Base-by-base conservation (phyloP, 2,797 vertebrate genomes). In the Artibeus lituratus region DNA sequence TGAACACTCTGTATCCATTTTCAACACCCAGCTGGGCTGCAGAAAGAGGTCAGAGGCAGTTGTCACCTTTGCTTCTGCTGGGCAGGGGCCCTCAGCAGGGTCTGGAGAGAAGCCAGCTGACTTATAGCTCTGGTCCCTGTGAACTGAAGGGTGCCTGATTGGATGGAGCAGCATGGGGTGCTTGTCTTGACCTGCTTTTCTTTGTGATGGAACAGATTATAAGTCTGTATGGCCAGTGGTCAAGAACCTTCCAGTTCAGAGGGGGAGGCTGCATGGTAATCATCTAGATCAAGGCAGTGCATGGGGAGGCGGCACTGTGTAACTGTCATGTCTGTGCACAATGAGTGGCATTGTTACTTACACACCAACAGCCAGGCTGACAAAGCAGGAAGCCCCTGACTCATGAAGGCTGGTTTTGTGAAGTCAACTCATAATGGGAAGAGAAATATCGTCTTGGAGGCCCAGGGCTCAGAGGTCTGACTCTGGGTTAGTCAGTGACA, bases 231-330 rank as follows among this genome's bases (percentile, higher is more conserved):
- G 53, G 19, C 8, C 18, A 18, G 29, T 3, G 19, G 42, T 67
- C 76, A 51, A 37, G 49, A 32, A 35, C 37, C 22, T 87, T 51
- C 7, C 26, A 35, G 0, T 47, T 77, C 55, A 37, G 74, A 59
- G 35, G 26, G 22, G n/a, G n/a, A 39, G 35, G 35, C 16, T 21
- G 57, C 37, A 39, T 69, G 0, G 0, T 22, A 10, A n/a, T 39
- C 44, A 37, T 5, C 0, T 0, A 11, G n/a, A 47, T 22, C 0
- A 1, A 35, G 14, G 32, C 10, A 2, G n/a, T 14, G 37, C 0
- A 1, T 67, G 39, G 49, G 32, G 39, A 0, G 6, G 42, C 24
- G 24, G 47, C 8, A 2, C 76, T 19, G 44, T 29, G 37, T 53
- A 18, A 14, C 37, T 0, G 26, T 74, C 44, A 10, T 19, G 3